Conservation (phyloP, 2,113 vertebrate species). For the Megalops atlanticus region DNA sequence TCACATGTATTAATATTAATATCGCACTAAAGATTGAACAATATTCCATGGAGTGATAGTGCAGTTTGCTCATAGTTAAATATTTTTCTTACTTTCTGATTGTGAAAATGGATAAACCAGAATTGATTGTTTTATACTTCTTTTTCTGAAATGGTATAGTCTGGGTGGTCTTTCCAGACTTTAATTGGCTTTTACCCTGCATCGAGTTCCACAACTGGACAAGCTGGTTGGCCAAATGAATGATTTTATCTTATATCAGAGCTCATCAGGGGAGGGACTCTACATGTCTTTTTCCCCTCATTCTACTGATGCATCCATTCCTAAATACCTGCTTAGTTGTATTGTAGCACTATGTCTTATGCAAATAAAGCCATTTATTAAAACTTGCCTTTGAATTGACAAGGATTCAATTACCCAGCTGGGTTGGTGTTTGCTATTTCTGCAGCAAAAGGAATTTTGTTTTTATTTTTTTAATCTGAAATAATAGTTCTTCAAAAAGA, state of each 20-base stretch:
- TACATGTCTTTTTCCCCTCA: neutral
- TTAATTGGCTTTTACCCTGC: neutral
- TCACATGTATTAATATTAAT: neutral
- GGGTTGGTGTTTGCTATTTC: neutral
- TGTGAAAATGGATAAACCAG: neutral
- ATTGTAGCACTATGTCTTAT: neutral
- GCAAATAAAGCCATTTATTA: constrained; percentile 5
- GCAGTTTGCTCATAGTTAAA: too few relatives aligned
- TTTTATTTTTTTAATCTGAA: neutral
- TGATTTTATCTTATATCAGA: neutral
- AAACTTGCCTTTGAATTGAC: neutral
- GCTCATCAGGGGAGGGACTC: neutral
- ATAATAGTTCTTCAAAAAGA: neutral
- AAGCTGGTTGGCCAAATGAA: neutral
- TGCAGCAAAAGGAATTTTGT: neutral
- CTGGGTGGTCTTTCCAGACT: neutral
- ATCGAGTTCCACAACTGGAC: neutral
- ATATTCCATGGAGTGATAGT: too few relatives aligned
- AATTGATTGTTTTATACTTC: neutral
- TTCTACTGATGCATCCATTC: neutral
- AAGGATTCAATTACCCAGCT: neutral
- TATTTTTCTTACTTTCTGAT: neutral
- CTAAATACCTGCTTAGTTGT: neutral
- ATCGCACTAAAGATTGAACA: neutral
- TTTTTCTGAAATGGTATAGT: neutral